Percentiles rank a stretch among this genome's conserved stretches.
Conservation (phyloP, 2,797 vertebrate species). For the Paramormyrops hopkinsi region DNA sequence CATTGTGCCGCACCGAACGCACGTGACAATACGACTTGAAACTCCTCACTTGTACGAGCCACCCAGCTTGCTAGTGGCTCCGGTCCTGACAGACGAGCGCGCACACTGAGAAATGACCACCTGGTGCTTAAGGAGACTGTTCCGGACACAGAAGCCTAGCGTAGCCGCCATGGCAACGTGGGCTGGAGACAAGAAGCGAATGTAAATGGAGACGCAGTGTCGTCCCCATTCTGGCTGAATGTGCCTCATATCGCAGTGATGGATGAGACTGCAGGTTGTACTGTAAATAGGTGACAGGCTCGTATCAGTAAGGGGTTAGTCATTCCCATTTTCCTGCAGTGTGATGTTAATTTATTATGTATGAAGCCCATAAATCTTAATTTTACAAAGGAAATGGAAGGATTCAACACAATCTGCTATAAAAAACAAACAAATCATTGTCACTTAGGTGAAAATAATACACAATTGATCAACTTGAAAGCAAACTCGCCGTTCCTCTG, state of each 20-base stretch:
- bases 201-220: not conserved
- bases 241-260: not conserved
- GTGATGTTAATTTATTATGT: not conserved
- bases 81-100: not conserved
- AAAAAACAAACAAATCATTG: not conserved
- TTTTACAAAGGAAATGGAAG: not conserved
- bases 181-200: not conserved
- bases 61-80: not conserved
- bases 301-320: not conserved
- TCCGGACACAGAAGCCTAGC: not conserved
- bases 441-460: not conserved
- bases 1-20: not conserved
- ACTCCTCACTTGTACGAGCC: not conserved
- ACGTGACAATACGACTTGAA: not conserved
- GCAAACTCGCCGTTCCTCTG: not conserved
- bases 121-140: not conserved
- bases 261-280: not conserved
- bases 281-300: not conserved
- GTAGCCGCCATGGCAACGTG: not conserved
- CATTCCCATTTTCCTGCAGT: not conserved
- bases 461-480: not conserved
- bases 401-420: not conserved
- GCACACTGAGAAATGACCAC: not conserved
- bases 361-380: not conserved
- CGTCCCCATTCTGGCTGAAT: not conserved